Percentiles rank a stretch among this genome's conserved stretches.
Conservation (phyloP, 1,140 invertebrate species). For the Drosophila mauritiana region DNA sequence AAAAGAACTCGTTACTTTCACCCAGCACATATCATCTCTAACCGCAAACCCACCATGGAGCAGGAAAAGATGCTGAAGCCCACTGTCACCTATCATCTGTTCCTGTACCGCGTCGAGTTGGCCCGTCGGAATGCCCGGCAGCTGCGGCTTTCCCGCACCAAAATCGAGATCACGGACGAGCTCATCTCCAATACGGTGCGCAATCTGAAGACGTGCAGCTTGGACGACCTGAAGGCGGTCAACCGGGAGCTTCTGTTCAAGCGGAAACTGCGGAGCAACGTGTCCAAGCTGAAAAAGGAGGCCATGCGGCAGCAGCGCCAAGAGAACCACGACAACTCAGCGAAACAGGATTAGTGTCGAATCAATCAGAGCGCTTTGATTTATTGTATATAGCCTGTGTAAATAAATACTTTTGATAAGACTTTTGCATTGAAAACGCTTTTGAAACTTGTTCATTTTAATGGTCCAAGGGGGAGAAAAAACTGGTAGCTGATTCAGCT, state of each 20-base stretch:
- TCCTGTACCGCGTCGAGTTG: constrained; percentile 69
- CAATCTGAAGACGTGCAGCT: constrained; percentile 70
- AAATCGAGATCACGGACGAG: constrained; percentile 77
- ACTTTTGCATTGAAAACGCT: constrained; percentile 49
- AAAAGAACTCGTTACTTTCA: constrained; percentile 52
- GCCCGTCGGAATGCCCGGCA: constrained; percentile 63
- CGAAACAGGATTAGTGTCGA: constrained; percentile 7
- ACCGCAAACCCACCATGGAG: constrained; percentile 46
- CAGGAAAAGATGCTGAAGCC: constrained; percentile 50
- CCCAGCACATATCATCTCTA: not conserved
- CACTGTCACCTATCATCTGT: constrained; percentile 72
- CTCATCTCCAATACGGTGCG: constrained; percentile 70
- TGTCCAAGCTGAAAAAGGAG: constrained; percentile 62
- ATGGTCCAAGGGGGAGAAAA: constrained; percentile 38
- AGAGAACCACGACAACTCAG: not conserved
- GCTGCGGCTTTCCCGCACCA: constrained; percentile 62
- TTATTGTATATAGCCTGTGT: constrained; percentile 58
- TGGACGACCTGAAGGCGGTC: constrained; percentile 72
- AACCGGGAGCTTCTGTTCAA: constrained; percentile 76
- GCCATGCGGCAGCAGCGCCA: constrained; percentile 32
- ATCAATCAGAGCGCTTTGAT: constrained; percentile 23
- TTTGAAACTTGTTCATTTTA: constrained; percentile 70
- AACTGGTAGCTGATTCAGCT: constrained; percentile 64
- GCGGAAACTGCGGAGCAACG: constrained; percentile 61
- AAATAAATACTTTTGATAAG: constrained; percentile 73